Percentiles rank a stretch among this genome's conserved stretches.
Conservation (phyloP, 2,888 invertebrate genomes). For the Pyrrhosoma nymphula region DNA sequence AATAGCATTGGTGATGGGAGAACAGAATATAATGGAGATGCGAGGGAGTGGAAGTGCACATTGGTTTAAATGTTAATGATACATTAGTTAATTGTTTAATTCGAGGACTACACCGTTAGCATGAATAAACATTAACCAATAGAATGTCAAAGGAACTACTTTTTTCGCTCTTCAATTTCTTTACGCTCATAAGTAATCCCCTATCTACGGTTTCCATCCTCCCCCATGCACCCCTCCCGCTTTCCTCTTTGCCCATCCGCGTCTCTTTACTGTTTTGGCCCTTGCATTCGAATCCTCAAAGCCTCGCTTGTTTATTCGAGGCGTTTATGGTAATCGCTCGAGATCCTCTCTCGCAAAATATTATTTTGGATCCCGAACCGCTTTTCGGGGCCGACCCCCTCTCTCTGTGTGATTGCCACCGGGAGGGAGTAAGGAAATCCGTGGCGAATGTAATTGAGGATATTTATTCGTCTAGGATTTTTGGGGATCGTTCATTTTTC, state of each 20-base stretch:
- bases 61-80: too few relatives aligned
- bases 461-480: background rate
- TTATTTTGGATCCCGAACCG: background rate
- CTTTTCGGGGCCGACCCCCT: background rate
- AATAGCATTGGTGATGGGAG: too few relatives aligned
- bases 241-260: background rate
- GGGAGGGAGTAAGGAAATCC: background rate
- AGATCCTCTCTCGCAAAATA: background rate
- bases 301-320: background rate
- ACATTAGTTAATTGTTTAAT: too few relatives aligned
- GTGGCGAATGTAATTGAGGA: background rate
- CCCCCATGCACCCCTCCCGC: background rate
- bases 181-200: background rate
- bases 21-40: too few relatives aligned
- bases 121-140: too few relatives aligned
- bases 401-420: background rate
- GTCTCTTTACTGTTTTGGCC: background rate
- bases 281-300: background rate
- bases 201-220: too few relatives aligned
- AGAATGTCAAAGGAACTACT: background rate
- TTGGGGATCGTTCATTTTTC: too few relatives aligned
- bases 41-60: too few relatives aligned
- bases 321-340: background rate
- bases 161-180: background rate
- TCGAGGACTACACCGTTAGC: too few relatives aligned